These are phyloP conservation scores for Channa striata DNA, from an alignment of 2,797 vertebrate genomes.

Conservation along the genomic window DNA sequence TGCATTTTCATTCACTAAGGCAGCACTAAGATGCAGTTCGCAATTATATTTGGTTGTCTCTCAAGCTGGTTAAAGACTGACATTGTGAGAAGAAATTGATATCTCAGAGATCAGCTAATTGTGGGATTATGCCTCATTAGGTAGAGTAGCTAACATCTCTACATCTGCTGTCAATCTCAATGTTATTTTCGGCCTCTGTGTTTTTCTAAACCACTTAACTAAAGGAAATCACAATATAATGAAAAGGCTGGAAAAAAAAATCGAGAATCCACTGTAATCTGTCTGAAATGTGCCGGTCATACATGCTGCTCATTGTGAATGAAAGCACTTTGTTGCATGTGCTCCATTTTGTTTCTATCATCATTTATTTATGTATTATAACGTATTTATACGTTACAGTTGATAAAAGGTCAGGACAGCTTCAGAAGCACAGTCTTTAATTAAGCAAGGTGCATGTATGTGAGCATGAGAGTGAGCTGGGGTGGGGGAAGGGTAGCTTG, in stretches of 20 bases:
- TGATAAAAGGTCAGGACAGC: slow-evolving; percentile 70
- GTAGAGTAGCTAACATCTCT: slow-evolving; percentile 33
- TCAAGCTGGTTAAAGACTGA: background rate
- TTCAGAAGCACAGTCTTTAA: slow-evolving; percentile 77
- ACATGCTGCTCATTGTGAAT: slow-evolving; percentile 58
- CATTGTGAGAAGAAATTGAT: slow-evolving; percentile 30
- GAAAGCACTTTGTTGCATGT: slow-evolving; percentile 41
- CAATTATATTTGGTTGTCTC: slow-evolving; percentile 21
- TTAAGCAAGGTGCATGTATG: slow-evolving; percentile 82
- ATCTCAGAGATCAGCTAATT: slow-evolving; percentile 25
- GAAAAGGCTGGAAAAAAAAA: slow-evolving; percentile 30
- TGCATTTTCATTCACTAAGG: slow-evolving; percentile 63
- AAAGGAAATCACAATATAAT: slow-evolving; percentile 29
- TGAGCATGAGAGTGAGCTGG: slow-evolving; percentile 71
- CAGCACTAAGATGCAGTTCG: slow-evolving; percentile 27
- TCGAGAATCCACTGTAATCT: slow-evolving; percentile 39
- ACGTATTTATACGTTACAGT: slow-evolving; percentile 67
- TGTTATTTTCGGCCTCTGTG: slow-evolving; percentile 36
- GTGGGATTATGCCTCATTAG: slow-evolving; percentile 49
- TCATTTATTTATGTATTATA: slow-evolving; percentile 64
- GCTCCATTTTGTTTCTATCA: slow-evolving; percentile 57
- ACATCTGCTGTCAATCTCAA: slow-evolving; percentile 25
- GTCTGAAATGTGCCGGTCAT: slow-evolving; percentile 43
- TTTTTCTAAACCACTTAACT: slow-evolving; percentile 27
- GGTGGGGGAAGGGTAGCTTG: slow-evolving; percentile 82